Evolutionary conservation across 2,888 invertebrate genomes (phyloP), one percentile per base, ranked within the genome.

Genomic region (Pycnomerus fuliginosus): DNA sequence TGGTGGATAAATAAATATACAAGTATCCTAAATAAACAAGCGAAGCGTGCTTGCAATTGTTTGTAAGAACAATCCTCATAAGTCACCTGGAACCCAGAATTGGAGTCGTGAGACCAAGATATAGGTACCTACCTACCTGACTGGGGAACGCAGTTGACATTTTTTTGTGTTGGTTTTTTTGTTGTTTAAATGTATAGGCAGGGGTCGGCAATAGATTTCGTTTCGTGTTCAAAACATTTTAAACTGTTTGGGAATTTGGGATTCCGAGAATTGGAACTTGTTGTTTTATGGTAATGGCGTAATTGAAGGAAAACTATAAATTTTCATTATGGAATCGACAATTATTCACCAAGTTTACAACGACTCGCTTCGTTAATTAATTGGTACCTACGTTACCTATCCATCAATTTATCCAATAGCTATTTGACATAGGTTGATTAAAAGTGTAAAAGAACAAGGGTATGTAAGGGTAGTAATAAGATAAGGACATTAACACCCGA

Each of bases 221-320:
- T 69, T 67, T 67, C 68, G 69, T 69, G 70, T 70, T 67, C 68
- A 58, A 68, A 70, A 69, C 69, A 70, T 70, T 71, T 69, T 68
- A 69, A 70, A 69, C 68, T 66, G 68, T 69, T 70, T 63, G 67
- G 66, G 69, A 69, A 69, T 69, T 67, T 68, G 62, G 67, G 65
- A 67, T 70, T 70, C 69, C 59, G 64, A 66, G 70, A 69, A 70
- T 68, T 67, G 67, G 68, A 62, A 70, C 70, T 70, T 70, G 70
- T 70, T 66, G 67, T 67, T 65, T 66, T 64, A 63, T 65, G 63
- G 61, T 55, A 51, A 5, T n/a, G n/a, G n/a, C n/a, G n/a, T n/a
- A n/a, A n/a, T n/a, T n/a, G n/a, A n/a, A n/a, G n/a, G n/a, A n/a
- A n/a, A n/a, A n/a, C n/a, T n/a, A n/a, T n/a, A n/a, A n/a, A n/a